Conservation (phyloP, 2,797 vertebrate species). For the Betta splendens region DNA sequence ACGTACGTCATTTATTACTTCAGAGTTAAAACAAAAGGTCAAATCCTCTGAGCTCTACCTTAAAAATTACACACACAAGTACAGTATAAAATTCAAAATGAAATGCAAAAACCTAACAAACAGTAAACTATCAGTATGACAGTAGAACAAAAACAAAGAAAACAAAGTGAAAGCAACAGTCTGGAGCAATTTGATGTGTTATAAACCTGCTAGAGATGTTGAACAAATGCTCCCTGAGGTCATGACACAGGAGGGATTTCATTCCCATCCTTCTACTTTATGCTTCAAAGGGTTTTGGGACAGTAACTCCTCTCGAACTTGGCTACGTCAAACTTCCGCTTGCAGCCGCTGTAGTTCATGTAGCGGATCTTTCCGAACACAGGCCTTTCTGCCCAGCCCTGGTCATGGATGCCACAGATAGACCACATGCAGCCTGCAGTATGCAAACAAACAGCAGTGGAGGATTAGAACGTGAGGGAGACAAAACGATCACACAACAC, state of each 20-base stretch:
- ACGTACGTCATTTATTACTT: too few species aligned
- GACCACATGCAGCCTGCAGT: constrained; percentile 91
- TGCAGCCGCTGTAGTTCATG: constrained; percentile 94
- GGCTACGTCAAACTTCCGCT: constrained; percentile 87
- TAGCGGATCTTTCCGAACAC: constrained; percentile 91
- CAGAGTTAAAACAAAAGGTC: too few species aligned
- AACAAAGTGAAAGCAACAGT: not conserved
- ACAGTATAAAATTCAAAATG: too few species aligned
- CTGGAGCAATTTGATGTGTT: not conserved
- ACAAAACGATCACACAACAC: not conserved
- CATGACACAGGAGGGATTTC: not conserved
- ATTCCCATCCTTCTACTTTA: not conserved
- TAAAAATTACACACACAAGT: too few species aligned
- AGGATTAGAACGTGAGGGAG: not conserved
- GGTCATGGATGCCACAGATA: constrained; percentile 90
- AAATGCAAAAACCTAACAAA: too few species aligned
- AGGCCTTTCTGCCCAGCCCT: constrained; percentile 86
- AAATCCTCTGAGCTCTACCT: not conserved
- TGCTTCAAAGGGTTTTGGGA: constrained; percentile 44
- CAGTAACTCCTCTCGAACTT: constrained; percentile 83
- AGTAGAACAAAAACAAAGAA: not conserved
- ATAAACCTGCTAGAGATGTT: not conserved
- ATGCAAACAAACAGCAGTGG: not conserved
- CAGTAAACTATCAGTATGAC: too few species aligned
- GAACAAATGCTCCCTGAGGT: constrained; percentile 19